phyloP scores from a whole-genome alignment of 1,140 invertebrate genomes.

The Goniozus legneri region DNA sequence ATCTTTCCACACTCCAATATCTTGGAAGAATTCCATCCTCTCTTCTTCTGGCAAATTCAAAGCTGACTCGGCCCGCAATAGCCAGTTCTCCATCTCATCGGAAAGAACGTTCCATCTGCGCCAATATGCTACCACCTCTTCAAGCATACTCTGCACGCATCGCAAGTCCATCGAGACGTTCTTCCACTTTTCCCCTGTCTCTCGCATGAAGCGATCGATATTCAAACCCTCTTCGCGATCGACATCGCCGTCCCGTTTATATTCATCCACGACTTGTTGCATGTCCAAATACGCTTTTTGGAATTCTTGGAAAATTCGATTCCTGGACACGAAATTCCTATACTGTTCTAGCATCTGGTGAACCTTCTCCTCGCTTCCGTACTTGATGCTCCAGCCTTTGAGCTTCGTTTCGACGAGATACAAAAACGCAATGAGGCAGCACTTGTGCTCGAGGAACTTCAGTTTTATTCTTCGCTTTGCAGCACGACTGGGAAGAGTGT shows the following conservation, averaged over 20 bases:
- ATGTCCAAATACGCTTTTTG: conserved; percentile 88
- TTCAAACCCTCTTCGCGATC: conserved; percentile 70
- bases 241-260: conserved; percentile 80
- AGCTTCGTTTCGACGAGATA: conserved; percentile 86
- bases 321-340: conserved; percentile 84
- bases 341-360: conserved; percentile 83
- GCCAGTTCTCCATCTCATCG: conserved; percentile 75
- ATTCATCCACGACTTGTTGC: conserved; percentile 87
- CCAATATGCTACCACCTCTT: conserved; percentile 88
- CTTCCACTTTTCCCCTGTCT: conserved; percentile 85
- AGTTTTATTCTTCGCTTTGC: conserved; percentile 74
- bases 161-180: conserved; percentile 84
- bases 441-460: conserved; percentile 89
- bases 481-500: conserved; percentile 67
- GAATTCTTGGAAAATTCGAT: conserved; percentile 92
- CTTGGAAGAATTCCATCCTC: conserved; percentile 84
- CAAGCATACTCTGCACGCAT: conserved; percentile 83
- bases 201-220: conserved; percentile 81
- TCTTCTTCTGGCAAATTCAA: conserved; percentile 76
- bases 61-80: conserved; percentile 75
- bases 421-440: conserved; percentile 86
- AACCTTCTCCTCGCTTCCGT: conserved; percentile 79
- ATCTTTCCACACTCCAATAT: conserved; percentile 86
- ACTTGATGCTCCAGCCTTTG: conserved; percentile 84
- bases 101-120: conserved; percentile 72